Evolutionary conservation across 2,797 vertebrate genomes (phyloP), one percentile per base, ranked within the genome.

Genomic region (Tragelaphus oryx): DNA sequence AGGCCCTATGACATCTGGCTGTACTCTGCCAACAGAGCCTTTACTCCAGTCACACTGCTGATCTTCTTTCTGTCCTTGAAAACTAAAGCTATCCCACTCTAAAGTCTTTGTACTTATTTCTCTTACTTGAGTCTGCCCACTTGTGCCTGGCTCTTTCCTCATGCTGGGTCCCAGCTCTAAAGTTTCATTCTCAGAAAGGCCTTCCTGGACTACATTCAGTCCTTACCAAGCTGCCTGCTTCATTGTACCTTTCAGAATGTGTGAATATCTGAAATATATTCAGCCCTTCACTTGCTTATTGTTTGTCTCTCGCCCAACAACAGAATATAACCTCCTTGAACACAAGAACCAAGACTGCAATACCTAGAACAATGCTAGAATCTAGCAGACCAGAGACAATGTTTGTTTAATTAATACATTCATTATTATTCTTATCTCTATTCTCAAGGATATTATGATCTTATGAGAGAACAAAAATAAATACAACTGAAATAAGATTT

Each of bases 401-500:
- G 26, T 62, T 62, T 86, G 8, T 44, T 82, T 86, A 55, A 44
- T 20, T 6, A 87, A 76, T 68, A 54, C 0, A 46, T 37, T 30
- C 71, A 81, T 74, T 68, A 93, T 82, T 48, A 75, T 82, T 52
- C 68, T 46, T 80, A 50, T 22, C 20, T 92, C 26, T 91, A 2
- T 71, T 91, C 54, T 94, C 30, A 62, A 90, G 30, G 33, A 71
- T 79, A 41, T 83, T 57, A 74, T 54, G 46, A 55, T 68, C 75
- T 87, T 26, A 3, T 55, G 46, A 13, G 17, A 46, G 16, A 83
- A 54, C 20, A 95, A 33, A 95, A 28, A 91, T 41, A 65, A 16
- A 46, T 8, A 93, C 4, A 65, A 78, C 17, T n/a, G 57, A 91
- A 96, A 26, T 62, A 87, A 93, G 68, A 93, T 84, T 76, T 91